Evolutionary conservation across 2,888 invertebrate genomes (phyloP).

Genomic region (Pediacus dermestoides): DNA sequence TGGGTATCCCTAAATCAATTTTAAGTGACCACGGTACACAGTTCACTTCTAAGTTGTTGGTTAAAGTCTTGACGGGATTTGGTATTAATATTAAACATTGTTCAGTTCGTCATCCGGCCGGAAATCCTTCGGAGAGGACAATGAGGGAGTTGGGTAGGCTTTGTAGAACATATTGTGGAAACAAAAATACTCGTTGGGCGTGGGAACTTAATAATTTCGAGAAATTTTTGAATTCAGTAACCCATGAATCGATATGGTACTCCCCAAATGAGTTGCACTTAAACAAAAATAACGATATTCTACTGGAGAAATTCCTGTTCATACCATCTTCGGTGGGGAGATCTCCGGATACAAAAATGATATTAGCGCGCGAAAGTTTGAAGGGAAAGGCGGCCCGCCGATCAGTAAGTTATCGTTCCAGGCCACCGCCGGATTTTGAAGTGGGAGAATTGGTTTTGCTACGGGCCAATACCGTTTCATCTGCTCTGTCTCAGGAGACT

Average conservation of each 20-base stretch:
- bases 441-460: slow-evolving; percentile 5
- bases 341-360: too few species aligned
- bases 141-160: slow-evolving; percentile 14
- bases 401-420: too few species aligned
- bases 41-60: slow-evolving; percentile 17
- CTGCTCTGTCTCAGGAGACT: too few species aligned
- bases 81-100: too few species aligned
- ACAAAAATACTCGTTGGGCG: slow-evolving; percentile 14
- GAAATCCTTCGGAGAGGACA: slow-evolving; percentile 13
- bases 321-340: too few species aligned
- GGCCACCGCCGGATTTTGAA: too few species aligned
- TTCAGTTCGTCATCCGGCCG: slow-evolving; percentile 18
- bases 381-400: too few species aligned
- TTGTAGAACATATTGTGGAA: slow-evolving; percentile 14
- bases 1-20: too few species aligned
- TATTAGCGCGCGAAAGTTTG: too few species aligned
- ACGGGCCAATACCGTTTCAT: slow-evolving; percentile 3
- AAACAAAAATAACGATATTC: too few species aligned
- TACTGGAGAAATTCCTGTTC: slow-evolving; percentile 9
- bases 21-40: slow-evolving; percentile 25
- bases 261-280: slow-evolving; percentile 10
- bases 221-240: slow-evolving; percentile 11
- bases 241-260: slow-evolving; percentile 15
- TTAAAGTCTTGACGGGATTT: too few species aligned
- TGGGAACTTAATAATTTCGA: slow-evolving; percentile 3